These are phyloP conservation scores for Mantis religiosa DNA, from an alignment of 2,888 invertebrate species.

Conservation along the genomic window DNA sequence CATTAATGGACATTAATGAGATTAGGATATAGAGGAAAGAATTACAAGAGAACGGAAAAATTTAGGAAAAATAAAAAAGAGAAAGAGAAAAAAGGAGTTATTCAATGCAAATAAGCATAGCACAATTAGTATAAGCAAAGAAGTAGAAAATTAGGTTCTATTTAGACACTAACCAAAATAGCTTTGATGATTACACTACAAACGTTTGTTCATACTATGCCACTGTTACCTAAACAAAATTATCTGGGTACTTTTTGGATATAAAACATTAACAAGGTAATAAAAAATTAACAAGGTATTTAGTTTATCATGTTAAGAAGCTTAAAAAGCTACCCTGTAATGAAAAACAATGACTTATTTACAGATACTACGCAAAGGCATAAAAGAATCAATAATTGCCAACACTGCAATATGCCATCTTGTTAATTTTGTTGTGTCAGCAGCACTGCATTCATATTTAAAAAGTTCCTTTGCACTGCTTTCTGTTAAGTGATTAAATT, in stretches of 20 bases:
- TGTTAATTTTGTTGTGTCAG: background rate
- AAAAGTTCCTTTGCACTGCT: background rate
- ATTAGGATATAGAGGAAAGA: background rate
- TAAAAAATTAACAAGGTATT: background rate
- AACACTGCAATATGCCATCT: background rate
- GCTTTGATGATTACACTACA: background rate
- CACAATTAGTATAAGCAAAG: constrained; percentile 17
- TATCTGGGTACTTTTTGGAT: background rate
- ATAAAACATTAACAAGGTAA: background rate
- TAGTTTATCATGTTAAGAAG: background rate
- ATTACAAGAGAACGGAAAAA: constrained; percentile 5
- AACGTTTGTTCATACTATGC: background rate
- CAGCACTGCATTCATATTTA: background rate
- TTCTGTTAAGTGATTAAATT: background rate
- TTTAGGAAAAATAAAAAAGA: constrained; percentile 14
- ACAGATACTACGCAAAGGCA: background rate
- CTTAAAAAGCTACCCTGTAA: background rate
- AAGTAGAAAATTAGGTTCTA: background rate
- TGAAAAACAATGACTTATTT: background rate
- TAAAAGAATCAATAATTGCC: background rate
- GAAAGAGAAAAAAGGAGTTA: constrained; percentile 21
- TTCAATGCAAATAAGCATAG: constrained; percentile 18
- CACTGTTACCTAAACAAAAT: background rate
- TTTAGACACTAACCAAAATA: background rate
- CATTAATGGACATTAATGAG: background rate